These are phyloP conservation scores for Salticus scenicus DNA, from an alignment of 2,888 invertebrate species.

Conservation along the genomic window DNA sequence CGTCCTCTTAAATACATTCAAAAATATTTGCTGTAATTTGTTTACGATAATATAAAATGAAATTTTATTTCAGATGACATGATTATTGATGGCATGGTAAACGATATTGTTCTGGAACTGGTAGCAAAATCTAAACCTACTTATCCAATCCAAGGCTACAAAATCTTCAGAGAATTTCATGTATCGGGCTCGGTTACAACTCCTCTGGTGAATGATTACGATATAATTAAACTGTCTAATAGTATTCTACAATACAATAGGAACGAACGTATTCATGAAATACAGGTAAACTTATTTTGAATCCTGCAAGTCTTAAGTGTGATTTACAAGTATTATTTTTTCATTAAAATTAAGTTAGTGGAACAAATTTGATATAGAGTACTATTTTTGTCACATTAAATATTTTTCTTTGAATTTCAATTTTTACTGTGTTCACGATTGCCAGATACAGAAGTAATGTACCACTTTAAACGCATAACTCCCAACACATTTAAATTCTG, in stretches of 20 bases:
- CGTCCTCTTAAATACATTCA: no score
- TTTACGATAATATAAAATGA: no score
- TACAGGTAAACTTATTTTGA: slow-evolving; percentile 56
- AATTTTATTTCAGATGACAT: slow-evolving; percentile 23
- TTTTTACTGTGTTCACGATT: no score
- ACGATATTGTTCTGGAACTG: slow-evolving; percentile 45
- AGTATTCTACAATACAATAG: slow-evolving; percentile 19
- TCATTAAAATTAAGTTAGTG: no score
- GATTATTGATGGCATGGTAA: slow-evolving; percentile 29
- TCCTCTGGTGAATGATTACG: slow-evolving; percentile 22
- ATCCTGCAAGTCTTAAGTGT: background rate
- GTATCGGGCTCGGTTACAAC: background rate
- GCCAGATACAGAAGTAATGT: no score
- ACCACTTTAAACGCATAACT: no score
- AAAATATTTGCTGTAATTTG: no score
- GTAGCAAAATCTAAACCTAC: background rate
- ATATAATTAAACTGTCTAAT: background rate
- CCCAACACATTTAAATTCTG: no score
- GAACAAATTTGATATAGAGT: no score
- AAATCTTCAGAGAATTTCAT: slow-evolving; percentile 27
- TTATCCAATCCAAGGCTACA: slow-evolving; percentile 24
- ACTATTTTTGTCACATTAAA: no score
- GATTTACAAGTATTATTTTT: background rate
- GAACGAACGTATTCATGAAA: slow-evolving; percentile 19
- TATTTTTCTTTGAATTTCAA: no score